Base-by-base conservation (phyloP, 2,797 vertebrate genomes). In the Chelmon rostratus region DNA sequence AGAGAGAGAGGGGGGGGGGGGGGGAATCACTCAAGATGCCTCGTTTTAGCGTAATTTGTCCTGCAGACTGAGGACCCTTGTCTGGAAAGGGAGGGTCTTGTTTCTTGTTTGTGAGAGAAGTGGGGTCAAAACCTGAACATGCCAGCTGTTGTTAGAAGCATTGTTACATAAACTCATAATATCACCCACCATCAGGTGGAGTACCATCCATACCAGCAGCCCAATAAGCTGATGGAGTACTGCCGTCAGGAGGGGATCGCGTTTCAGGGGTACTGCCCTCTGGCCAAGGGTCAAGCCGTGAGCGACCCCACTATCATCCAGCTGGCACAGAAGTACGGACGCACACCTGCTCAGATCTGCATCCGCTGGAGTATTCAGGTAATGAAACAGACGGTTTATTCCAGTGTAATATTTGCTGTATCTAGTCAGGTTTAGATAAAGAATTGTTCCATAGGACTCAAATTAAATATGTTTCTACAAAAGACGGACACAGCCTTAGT, bases 1-100 rank as follows among this genome's bases (percentile, higher is more conserved):
- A 38, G 73, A 84, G 59, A 64, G 75, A 63, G 69, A 64, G 47
- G n/a, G 81, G 79, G 80, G 69, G n/a, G n/a, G n/a, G n/a, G n/a
- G n/a, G n/a, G n/a, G n/a, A 21, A 91, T 89, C 90, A 91, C 91
- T 94, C 93, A 93, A 93, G 91, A 96, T 96, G 95, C 93, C 92
- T 93, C 91, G 86, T 94, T 94, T 94, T 92, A 92, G 93, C 94
- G 93, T 94, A 86, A 93, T 92, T 87, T 91, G 90, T 94, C 93
- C 90, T 82, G 91, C 92, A 93, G 90, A 92, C 93, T 83, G 85
- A n/a, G 28, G 28, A 31, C 28, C 28, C 4, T 31, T 31, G 28
- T 31, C 28, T 4, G 3, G 28, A 31, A 31, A 31, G 28, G 28
- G 4, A 2, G 3, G 28, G 28, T 2, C 28, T n/a, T n/a, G n/a